phyloP scores from a whole-genome alignment of 2,113 vertebrate species.

The Mixornis gularis region DNA sequence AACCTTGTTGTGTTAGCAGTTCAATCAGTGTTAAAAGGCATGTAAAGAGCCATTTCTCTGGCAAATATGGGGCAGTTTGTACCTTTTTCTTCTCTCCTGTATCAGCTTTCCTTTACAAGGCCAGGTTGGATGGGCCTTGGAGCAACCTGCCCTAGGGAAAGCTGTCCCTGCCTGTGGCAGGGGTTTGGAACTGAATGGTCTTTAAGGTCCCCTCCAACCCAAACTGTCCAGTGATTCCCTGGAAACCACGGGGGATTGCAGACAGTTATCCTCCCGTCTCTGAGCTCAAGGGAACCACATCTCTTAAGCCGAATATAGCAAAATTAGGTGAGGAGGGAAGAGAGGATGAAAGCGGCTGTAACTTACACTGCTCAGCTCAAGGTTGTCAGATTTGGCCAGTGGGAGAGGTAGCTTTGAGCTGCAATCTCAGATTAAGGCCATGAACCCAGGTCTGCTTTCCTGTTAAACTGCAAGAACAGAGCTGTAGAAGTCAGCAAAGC shows the following conservation, averaged over 20 bases:
- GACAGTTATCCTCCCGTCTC: neutral
- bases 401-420: conserved; percentile 35
- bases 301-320: neutral
- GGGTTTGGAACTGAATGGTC: neutral
- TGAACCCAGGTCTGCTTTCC: neutral
- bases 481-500: neutral
- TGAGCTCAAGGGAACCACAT: neutral
- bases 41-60: neutral
- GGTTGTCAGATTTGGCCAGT: neutral
- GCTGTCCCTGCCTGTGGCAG: neutral
- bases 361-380: neutral
- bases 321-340: neutral
- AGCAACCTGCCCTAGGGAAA: neutral
- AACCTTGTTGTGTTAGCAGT: neutral
- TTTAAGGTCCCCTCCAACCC: neutral
- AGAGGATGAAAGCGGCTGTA: neutral
- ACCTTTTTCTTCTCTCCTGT: neutral
- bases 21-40: neutral
- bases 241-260: neutral
- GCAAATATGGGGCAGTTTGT: neutral
- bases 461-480: neutral
- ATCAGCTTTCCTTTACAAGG: neutral
- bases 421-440: conserved; percentile 11
- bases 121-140: neutral
- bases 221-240: neutral